Conservation (phyloP, 2,888 invertebrate genomes). For the Cataglyphis rosenhaueri region DNA sequence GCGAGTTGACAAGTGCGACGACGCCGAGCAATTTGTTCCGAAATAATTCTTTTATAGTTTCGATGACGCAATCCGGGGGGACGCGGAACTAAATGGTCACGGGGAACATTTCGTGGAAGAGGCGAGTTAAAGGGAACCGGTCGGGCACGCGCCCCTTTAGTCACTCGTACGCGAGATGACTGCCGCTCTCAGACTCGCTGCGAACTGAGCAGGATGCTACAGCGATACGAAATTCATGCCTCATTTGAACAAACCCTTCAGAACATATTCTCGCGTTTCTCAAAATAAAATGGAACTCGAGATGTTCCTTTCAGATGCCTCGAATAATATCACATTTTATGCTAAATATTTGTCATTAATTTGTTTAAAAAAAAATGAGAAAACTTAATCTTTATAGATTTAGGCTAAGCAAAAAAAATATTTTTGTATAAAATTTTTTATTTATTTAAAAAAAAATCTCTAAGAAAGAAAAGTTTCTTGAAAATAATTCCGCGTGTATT, state of each 20-base stretch:
- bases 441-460: background rate
- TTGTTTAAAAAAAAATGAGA: background rate
- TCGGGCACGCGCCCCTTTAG: constrained; percentile 41
- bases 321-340: background rate
- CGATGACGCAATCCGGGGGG: constrained; percentile 35
- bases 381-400: background rate
- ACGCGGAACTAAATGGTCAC: constrained; percentile 45
- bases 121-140: constrained; percentile 46
- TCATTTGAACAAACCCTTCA: constrained; percentile 15
- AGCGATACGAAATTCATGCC: background rate
- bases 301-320: background rate
- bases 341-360: background rate
- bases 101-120: constrained; percentile 39
- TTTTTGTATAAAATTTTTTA: background rate
- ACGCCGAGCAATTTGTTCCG: constrained; percentile 2
- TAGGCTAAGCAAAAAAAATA: too few relatives aligned
- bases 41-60: constrained; percentile 46
- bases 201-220: background rate
- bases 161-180: constrained; percentile 25
- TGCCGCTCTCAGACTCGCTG: background rate
- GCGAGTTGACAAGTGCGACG: constrained; percentile 13
- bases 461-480: background rate
- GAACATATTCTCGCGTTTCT: background rate
- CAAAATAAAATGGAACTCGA: background rate
- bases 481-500: background rate